A percentile compares a stretch with the other conserved stretches of the same genome.
phyloP scores from a whole-genome alignment of 2,888 invertebrate genomes.

The Pemphredon lugubris region DNA sequence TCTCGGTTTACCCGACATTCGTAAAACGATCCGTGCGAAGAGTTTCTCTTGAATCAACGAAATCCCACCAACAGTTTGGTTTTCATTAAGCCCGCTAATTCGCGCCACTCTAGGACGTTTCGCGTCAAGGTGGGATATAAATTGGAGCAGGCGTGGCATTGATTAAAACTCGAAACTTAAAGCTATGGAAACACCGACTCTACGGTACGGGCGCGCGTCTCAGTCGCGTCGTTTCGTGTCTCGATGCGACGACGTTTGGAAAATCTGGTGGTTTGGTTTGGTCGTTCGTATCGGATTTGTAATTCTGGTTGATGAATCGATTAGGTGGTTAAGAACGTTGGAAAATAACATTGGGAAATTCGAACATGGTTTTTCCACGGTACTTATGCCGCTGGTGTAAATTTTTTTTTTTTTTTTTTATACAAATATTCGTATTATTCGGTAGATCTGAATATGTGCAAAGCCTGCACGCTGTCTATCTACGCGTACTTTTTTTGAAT shows the following conservation, averaged over 20 bases:
- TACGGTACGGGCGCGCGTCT: neutral
- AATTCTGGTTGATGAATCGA: no score
- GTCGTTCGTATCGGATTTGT: no score
- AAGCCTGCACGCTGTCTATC: no score
- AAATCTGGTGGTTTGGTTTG: neutral
- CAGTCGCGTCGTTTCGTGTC: neutral
- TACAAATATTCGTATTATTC: no score
- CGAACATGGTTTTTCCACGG: no score
- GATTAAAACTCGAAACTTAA: conserved; percentile 1
- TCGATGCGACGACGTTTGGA: neutral
- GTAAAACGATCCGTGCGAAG: conserved; percentile 22
- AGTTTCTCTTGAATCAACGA: conserved; percentile 28
- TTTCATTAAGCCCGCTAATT: conserved; percentile 38
- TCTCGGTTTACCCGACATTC: conserved; percentile 27
- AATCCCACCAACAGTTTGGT: conserved; percentile 29
- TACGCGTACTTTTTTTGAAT: no score
- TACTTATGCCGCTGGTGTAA: no score
- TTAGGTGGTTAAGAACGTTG: no score
- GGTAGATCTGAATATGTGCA: no score
- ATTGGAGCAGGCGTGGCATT: neutral
- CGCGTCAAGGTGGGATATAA: neutral
- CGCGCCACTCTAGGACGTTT: conserved; percentile 4
- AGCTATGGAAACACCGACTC: neutral
- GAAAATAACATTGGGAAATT: no score
- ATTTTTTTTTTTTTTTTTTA: no score